Percentiles rank a stretch among this genome's conserved stretches.
These are phyloP conservation scores for Darevskia mixta DNA, from an alignment of 2,797 vertebrate species.

Conservation along the genomic window DNA sequence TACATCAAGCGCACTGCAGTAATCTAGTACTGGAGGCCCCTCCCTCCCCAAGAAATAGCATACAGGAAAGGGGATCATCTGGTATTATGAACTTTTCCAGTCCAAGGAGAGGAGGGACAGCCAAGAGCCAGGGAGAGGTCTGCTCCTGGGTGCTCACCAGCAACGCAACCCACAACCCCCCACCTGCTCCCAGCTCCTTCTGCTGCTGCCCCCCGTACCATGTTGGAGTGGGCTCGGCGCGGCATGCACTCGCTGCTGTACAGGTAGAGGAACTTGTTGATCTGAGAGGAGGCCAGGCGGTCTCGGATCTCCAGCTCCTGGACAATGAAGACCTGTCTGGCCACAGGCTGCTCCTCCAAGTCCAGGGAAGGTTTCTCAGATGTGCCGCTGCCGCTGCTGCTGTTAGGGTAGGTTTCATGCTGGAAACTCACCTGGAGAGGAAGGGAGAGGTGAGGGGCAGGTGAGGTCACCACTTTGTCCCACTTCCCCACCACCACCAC, in stretches of 20 bases:
- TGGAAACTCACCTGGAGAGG: conserved; percentile 89
- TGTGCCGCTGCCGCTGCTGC: not conserved
- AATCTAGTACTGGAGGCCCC: no score
- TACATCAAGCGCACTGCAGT: no score
- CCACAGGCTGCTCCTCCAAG: conserved; percentile 85
- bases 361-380: conserved; percentile 29
- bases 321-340: conserved; percentile 92
- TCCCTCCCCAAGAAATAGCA: no score
- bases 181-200: no score
- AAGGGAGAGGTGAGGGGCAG: not conserved
- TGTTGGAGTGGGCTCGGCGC: conserved; percentile 91
- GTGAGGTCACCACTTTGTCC: no score
- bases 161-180: not conserved
- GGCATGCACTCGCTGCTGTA: conserved; percentile 95
- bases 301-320: conserved; percentile 93
- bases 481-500: no score
- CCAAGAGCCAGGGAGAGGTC: not conserved
- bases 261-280: conserved; percentile 95
- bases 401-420: conserved; percentile 84
- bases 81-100: rapidly evolving
- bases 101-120: no score
- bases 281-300: conserved; percentile 89
- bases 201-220: conserved; percentile 76
- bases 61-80: no score
- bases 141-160: not conserved